Percentiles rank a stretch among this genome's conserved stretches.
Evolutionary conservation across 2,888 invertebrate genomes (phyloP).

Genomic region (Poecilobothrus nobilitatus): DNA sequence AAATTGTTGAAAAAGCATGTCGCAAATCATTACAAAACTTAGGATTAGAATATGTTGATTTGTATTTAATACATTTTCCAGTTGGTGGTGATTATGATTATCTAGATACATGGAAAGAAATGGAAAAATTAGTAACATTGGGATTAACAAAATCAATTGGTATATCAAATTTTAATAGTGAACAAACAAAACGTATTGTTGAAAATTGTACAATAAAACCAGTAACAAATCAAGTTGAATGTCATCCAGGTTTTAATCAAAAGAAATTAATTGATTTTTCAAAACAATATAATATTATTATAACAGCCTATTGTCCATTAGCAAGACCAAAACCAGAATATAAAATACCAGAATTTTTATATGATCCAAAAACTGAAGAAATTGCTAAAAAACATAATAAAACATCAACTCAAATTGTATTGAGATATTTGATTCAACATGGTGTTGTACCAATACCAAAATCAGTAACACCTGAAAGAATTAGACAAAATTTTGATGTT

Average conservation of each 20-base stretch:
- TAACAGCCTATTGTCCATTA: slow-evolving; percentile 66
- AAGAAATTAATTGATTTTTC: slow-evolving; percentile 60
- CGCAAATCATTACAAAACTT: slow-evolving; percentile 54
- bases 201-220: slow-evolving; percentile 36
- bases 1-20: slow-evolving; percentile 57
- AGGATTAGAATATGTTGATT: slow-evolving; percentile 64
- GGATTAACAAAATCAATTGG: slow-evolving; percentile 37
- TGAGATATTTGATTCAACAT: slow-evolving; percentile 52
- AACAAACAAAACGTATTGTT: slow-evolving; percentile 36
- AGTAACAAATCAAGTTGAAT: slow-evolving; percentile 41
- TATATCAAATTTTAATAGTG: slow-evolving; percentile 39
- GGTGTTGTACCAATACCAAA: slow-evolving; percentile 49
- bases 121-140: slow-evolving; percentile 38
- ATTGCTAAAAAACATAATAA: slow-evolving; percentile 54
- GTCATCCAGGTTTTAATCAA: slow-evolving; percentile 47
- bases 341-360: slow-evolving; percentile 45
- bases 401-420: slow-evolving; percentile 53
- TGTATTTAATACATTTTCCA: slow-evolving; percentile 77
- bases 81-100: slow-evolving; percentile 48
- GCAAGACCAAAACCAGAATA: slow-evolving; percentile 53
- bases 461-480: slow-evolving; percentile 46
- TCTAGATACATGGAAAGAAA: slow-evolving; percentile 39
- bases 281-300: slow-evolving; percentile 51
- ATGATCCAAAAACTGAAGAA: slow-evolving; percentile 42
- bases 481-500: slow-evolving; percentile 48